A percentile compares a stretch with the other conserved stretches of the same genome.
phyloP scores from a whole-genome alignment of 1,140 invertebrate genomes.

The Cydia strobilella region DNA sequence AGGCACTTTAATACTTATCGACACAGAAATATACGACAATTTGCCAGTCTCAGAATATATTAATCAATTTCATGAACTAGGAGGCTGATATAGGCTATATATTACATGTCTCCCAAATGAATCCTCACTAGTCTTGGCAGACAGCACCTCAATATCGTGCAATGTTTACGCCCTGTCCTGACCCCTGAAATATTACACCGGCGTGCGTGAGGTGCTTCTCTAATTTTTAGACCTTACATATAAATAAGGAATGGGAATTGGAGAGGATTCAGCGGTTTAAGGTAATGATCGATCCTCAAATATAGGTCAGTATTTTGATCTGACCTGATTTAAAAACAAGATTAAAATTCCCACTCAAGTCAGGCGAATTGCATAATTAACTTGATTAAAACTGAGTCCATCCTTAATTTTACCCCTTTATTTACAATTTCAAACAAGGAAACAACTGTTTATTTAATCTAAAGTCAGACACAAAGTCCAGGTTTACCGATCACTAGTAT shows the following conservation, averaged over 20 bases:
- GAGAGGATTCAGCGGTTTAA: neutral
- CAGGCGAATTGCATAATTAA: neutral
- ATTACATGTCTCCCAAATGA: constrained; percentile 14
- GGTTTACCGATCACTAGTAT: too few species aligned
- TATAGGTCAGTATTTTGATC: constrained; percentile 13
- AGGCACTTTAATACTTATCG: neutral
- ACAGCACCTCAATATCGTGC: constrained; percentile 43
- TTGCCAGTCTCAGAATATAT: neutral
- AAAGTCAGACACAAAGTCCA: too few species aligned
- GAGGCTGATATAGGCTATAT: neutral
- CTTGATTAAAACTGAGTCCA: neutral
- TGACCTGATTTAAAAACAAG: constrained; percentile 7
- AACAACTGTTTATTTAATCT: too few species aligned
- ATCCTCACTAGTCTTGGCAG: neutral
- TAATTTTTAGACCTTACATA: constrained; percentile 27
- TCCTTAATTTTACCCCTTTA: neutral
- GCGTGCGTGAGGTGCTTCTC: constrained; percentile 29
- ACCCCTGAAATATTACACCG: constrained; percentile 29
- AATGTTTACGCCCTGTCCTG: constrained; percentile 47
- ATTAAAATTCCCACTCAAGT: neutral
- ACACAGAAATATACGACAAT: neutral
- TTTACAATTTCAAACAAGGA: too few species aligned
- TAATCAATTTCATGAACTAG: neutral
- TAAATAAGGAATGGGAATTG: constrained; percentile 20
- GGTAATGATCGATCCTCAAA: constrained; percentile 12